Percentiles rank a stretch among this genome's conserved stretches.
These are phyloP conservation scores for Margaritifera margaritifera DNA, from an alignment of 2,888 invertebrate genomes.

Conservation along the genomic window DNA sequence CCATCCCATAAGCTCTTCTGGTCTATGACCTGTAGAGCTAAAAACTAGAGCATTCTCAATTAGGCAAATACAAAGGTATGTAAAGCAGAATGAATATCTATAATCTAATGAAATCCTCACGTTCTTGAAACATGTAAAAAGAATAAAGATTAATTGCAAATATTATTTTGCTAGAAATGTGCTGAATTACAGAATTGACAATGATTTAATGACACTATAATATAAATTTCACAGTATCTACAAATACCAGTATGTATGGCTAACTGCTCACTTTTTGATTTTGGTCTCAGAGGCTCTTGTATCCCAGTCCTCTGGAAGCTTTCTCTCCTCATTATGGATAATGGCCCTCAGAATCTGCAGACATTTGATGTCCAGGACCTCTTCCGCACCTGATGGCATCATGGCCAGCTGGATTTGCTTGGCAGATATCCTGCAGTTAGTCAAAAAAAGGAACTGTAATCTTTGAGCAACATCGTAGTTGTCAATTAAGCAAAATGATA, in stretches of 20 bases:
- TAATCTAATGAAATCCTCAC: too few relatives aligned
- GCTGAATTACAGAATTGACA: background rate
- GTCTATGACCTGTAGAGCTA: too few relatives aligned
- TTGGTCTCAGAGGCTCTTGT: slow-evolving; percentile 53
- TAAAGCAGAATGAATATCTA: too few relatives aligned
- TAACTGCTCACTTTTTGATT: slow-evolving; percentile 57
- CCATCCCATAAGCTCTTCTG: too few relatives aligned
- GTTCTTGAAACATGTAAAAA: too few relatives aligned
- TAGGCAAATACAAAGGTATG: too few relatives aligned
- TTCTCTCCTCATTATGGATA: slow-evolving; percentile 71
- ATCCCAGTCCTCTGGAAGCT: slow-evolving; percentile 69
- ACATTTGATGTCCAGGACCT: slow-evolving; percentile 70
- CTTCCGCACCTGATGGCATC: slow-evolving; percentile 28
- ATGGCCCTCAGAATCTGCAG: slow-evolving; percentile 69
- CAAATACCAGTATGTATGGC: background rate
- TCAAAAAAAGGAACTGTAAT: background rate
- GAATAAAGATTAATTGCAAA: background rate
- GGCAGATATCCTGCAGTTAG: slow-evolving; percentile 56
- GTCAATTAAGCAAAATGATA: too few relatives aligned
- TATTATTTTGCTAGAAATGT: background rate
- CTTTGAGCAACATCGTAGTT: too few relatives aligned
- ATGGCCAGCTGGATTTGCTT: slow-evolving; percentile 46
- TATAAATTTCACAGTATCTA: too few relatives aligned
- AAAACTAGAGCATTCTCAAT: too few relatives aligned
- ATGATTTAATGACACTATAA: background rate